These are phyloP conservation scores for Wasmannia auropunctata DNA, from an alignment of 1,140 invertebrate species.

Conservation along the genomic window DNA sequence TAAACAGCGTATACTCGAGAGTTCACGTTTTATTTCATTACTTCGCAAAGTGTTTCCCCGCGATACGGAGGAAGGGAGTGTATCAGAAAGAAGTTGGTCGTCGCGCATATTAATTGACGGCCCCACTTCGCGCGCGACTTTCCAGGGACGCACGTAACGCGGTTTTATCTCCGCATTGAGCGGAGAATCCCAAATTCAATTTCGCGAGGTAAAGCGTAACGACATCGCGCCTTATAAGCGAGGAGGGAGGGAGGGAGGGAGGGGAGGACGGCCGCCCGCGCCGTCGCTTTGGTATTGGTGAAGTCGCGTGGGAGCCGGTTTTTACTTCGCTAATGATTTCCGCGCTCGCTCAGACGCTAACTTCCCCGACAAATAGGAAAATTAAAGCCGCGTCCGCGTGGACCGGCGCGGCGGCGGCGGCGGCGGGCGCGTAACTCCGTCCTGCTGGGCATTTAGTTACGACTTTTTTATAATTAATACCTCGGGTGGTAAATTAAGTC, in stretches of 20 bases:
- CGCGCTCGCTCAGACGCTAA: conserved; percentile 81
- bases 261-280: background rate
- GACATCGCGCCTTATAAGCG: conserved; percentile 60
- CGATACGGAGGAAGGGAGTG: background rate
- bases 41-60: background rate
- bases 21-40: background rate
- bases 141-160: conserved; percentile 45
- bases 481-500: conserved; percentile 82
- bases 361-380: conserved; percentile 83
- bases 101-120: conserved; percentile 53
- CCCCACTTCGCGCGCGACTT: conserved; percentile 55
- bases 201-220: conserved; percentile 58
- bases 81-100: conserved; percentile 52
- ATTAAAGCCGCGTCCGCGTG: conserved; percentile 79
- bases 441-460: conserved; percentile 82
- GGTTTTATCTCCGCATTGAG: conserved; percentile 59
- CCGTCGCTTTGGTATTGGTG: conserved; percentile 55
- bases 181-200: conserved; percentile 59
- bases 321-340: conserved; percentile 78
- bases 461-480: conserved; percentile 85
- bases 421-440: conserved; percentile 64
- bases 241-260: background rate
- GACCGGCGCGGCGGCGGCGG: conserved; percentile 58
- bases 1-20: background rate
- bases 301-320: conserved; percentile 58